These are phyloP conservation scores for Drosophila grimshawi DNA, from an alignment of 1,140 invertebrate species.

Conservation along the genomic window DNA sequence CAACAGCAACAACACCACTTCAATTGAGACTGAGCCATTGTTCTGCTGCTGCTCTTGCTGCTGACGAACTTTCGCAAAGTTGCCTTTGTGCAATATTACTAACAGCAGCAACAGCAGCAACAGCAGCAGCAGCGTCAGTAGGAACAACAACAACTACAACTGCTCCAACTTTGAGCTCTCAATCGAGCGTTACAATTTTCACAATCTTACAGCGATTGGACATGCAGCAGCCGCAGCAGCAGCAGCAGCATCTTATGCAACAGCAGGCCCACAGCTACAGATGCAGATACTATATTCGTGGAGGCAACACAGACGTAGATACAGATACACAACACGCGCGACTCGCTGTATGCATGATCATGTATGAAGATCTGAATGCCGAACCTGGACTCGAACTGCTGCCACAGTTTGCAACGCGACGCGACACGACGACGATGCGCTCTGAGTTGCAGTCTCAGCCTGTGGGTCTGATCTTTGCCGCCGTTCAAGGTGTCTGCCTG, in stretches of 20 bases:
- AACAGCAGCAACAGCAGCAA: constrained; percentile 60
- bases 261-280: constrained; percentile 61
- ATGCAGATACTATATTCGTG: constrained; percentile 58
- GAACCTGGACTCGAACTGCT: constrained; percentile 49
- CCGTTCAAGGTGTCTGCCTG: constrained; percentile 75
- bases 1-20: constrained; percentile 40
- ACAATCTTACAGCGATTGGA: constrained; percentile 80
- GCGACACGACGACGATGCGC: constrained; percentile 14
- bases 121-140: constrained; percentile 11
- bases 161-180: constrained; percentile 73
- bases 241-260: constrained; percentile 33
- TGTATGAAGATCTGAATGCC: constrained; percentile 77
- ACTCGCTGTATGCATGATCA: constrained; percentile 62
- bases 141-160: constrained; percentile 35
- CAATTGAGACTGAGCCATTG: constrained; percentile 75
- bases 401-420: constrained; percentile 44
- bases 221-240: constrained; percentile 58
- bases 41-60: constrained; percentile 54
- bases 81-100: constrained; percentile 82
- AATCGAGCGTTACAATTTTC: constrained; percentile 83
- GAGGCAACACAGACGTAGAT: constrained; percentile 18
- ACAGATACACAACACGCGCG: constrained; percentile 41
- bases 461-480: constrained; percentile 79
- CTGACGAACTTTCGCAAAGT: constrained; percentile 76
- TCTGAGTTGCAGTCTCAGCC: constrained; percentile 43